Conservation (phyloP, 2,888 invertebrate species). For the Spodoptera exigua region DNA sequence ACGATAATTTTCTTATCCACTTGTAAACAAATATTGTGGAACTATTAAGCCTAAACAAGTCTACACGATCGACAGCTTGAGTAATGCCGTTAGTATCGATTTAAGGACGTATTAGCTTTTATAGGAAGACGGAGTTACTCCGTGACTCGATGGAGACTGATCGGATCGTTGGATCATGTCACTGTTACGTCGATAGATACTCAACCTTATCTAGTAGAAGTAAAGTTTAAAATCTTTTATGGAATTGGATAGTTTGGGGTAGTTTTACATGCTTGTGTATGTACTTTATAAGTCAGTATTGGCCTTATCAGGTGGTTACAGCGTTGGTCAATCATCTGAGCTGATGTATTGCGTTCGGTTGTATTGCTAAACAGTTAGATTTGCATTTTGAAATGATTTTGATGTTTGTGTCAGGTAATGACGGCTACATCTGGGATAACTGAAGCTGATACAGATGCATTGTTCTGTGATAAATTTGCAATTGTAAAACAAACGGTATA, state of each 20-base stretch:
- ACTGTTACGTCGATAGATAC: conserved; percentile 27
- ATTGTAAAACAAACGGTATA: too few species aligned
- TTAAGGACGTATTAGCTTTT: conserved; percentile 61
- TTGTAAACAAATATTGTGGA: conserved; percentile 23
- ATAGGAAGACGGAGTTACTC: conserved; percentile 53
- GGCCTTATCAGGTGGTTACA: conserved; percentile 56
- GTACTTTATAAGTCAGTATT: conserved; percentile 60
- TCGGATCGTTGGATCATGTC: conserved; percentile 55
- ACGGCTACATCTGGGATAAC: conserved; percentile 4
- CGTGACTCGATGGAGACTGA: conserved; percentile 62
- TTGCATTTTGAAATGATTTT: conserved; percentile 17
- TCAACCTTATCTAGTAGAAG: too few species aligned
- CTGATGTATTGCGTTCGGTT: conserved; percentile 50
- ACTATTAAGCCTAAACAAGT: conserved; percentile 32
- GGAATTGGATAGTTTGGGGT: too few species aligned
- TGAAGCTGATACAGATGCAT: not conserved
- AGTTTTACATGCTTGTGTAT: not conserved
- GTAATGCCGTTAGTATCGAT: conserved; percentile 50
- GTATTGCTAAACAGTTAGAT: conserved; percentile 13
- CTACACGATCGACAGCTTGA: conserved; percentile 44
- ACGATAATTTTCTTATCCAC: not conserved
- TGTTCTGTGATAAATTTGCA: too few species aligned
- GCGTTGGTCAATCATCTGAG: conserved; percentile 55
- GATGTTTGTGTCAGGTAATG: conserved; percentile 25
- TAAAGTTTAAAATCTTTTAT: too few species aligned